These are phyloP conservation scores for Acromyrmex charruanus DNA, from an alignment of 1,140 invertebrate genomes.

Conservation along the genomic window DNA sequence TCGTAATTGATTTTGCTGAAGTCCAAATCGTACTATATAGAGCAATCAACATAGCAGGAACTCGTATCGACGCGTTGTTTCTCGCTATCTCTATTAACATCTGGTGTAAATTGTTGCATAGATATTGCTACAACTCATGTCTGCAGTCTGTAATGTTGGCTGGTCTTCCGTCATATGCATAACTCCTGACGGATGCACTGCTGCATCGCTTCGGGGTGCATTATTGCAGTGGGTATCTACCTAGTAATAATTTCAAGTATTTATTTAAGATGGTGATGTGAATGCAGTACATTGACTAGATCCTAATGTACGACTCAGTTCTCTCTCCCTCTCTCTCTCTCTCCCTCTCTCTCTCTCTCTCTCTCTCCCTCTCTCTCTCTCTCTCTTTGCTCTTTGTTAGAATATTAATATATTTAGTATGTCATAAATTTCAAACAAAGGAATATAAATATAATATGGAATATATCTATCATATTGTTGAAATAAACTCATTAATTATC, in stretches of 20 bases:
- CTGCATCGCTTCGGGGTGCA: slow-evolving; percentile 31
- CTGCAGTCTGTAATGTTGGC: slow-evolving; percentile 17
- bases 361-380: neutral
- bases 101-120: slow-evolving; percentile 26
- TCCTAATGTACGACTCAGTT: neutral
- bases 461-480: neutral
- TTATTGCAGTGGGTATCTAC: slow-evolving; percentile 15
- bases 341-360: too few species aligned
- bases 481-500: slow-evolving; percentile 10
- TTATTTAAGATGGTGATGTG: slow-evolving; percentile 37
- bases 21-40: neutral
- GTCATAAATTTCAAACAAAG: neutral
- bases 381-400: too few species aligned
- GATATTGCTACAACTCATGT: slow-evolving; percentile 22
- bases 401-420: slow-evolving; percentile 26
- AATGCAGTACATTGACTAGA: neutral
- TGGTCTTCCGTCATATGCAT: slow-evolving; percentile 46
- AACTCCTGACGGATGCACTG: slow-evolving; percentile 15
- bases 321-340: neutral
- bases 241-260: slow-evolving; percentile 46
- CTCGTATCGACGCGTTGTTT: neutral
- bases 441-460: neutral
- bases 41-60: neutral
- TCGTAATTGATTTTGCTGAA: slow-evolving; percentile 27
- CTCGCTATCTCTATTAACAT: slow-evolving; percentile 22